Evolutionary conservation across 92 coral and sea anemone species (phyloP), one percentile per base, ranked within the genome.

Genomic region (Phenganax stokvisi): DNA sequence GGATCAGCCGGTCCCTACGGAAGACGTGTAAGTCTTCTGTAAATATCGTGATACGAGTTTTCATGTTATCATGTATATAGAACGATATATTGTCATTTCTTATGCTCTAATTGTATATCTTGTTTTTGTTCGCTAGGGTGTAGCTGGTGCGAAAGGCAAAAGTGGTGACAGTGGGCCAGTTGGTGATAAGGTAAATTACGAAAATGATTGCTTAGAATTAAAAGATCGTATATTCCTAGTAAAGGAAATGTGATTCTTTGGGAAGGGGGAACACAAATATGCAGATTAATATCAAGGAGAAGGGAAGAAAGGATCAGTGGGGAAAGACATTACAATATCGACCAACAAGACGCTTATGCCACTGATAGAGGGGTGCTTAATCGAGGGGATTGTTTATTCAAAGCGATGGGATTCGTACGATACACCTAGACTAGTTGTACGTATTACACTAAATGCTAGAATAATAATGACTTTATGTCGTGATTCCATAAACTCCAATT

Each of bases 1-100:
- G 80, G 80, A 20, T 54, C 80, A 55, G 66, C 9, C 8, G 80
- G 80, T 75, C 52, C 47, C n/a, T 27, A 30, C 64, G 80, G 80
- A 75, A 3, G 52, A 75, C 10, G 30, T 27, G 80, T 75, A 75
- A 75, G 80, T 20, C 16, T 15, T 7, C 17, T 16, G 78, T 7
- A 68, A 17, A 17, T 68, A 25, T 59, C 20, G 12, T 12, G 20
- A 59, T 13, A 25, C 7, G 65, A 10, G 65, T 6, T 17, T 17
- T 3, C 9, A 61, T 12, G 67, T 61, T 12, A 12, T 13, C 6
- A 61, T 0, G 25, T 61, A 61, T 61, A 7, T 7, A 61, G 25
- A 7, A 61, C n/a, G n/a, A 61, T 61, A 61, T 28, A 2, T 58
- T 58, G 15, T 12, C 17, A n/a, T 58, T 6, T 6, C n/a, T 1